Evolutionary conservation across 2,888 invertebrate species (phyloP).

Genomic region (Brenthis daphne): DNA sequence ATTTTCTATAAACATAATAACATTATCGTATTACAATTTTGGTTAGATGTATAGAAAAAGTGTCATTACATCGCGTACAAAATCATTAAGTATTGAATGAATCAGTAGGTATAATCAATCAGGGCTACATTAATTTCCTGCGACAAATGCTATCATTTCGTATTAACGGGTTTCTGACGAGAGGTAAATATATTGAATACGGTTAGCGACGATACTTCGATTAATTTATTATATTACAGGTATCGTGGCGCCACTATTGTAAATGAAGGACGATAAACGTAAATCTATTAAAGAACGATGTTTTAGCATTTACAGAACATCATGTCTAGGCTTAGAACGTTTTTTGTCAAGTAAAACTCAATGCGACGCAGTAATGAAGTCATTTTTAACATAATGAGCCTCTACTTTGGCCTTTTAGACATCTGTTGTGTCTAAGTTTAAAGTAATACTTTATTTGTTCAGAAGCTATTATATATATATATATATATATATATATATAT

Average conservation of each 20-base stretch:
- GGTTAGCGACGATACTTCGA: slow-evolving; percentile 50
- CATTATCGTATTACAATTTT: slow-evolving; percentile 4
- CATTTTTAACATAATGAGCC: background rate
- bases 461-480: too few species aligned
- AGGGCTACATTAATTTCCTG: slow-evolving; percentile 48
- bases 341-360: background rate
- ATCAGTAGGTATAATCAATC: slow-evolving; percentile 40
- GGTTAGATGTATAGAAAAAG: slow-evolving; percentile 8
- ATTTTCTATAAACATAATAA: slow-evolving; percentile 24
- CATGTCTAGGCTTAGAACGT: slow-evolving; percentile 4
- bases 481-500: too few species aligned
- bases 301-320: background rate
- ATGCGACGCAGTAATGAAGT: background rate
- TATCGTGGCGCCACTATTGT: slow-evolving; percentile 29
- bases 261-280: slow-evolving; percentile 16
- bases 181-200: slow-evolving; percentile 53
- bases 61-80: slow-evolving; percentile 21
- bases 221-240: slow-evolving; percentile 59
- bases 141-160: slow-evolving; percentile 50
- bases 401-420: too few species aligned
- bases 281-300: slow-evolving; percentile 2
- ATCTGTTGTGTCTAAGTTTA: too few species aligned
- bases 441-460: too few species aligned
- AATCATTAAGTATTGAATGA: slow-evolving; percentile 34
- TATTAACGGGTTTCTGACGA: slow-evolving; percentile 54